Conservation (phyloP, 2,797 vertebrate genomes). For the Steatocranus sp. region DNA sequence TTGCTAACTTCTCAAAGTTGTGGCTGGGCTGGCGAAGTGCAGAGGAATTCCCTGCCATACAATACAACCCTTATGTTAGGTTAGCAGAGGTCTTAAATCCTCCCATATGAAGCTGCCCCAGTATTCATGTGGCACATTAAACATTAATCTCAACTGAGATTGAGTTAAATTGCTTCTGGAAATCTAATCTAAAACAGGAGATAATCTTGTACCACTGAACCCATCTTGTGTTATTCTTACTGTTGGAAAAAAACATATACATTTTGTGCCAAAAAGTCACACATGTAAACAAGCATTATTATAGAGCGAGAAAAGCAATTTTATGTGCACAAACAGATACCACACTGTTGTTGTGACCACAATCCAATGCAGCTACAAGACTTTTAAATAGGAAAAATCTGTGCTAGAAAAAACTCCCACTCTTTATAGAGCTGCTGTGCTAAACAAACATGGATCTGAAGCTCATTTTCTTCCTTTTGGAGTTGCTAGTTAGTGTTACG, state of each 20-base stretch:
- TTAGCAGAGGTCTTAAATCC: slow-evolving; percentile 6
- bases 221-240: background rate
- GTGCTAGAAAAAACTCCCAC: background rate
- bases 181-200: background rate
- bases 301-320: background rate
- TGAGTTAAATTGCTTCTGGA: background rate
- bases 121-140: slow-evolving; percentile 26
- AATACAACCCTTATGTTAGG: slow-evolving; percentile 53
- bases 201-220: background rate
- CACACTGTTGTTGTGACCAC: background rate
- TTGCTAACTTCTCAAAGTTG: slow-evolving; percentile 19
- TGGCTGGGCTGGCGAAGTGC: slow-evolving; percentile 10
- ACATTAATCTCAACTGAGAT: background rate
- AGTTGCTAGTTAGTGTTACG: background rate
- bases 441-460: background rate
- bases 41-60: slow-evolving; percentile 39
- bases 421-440: background rate
- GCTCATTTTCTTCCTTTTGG: background rate
- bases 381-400: background rate
- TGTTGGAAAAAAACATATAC: fast-evolving
- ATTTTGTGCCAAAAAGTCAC: background rate
- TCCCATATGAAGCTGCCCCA: slow-evolving; percentile 5
- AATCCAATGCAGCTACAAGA: background rate
- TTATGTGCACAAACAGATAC: background rate
- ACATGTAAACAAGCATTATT: background rate